Evolutionary conservation across 2,888 invertebrate genomes (phyloP), one percentile per base, ranked within the genome.

Genomic region (Augochlorella aurata): DNA sequence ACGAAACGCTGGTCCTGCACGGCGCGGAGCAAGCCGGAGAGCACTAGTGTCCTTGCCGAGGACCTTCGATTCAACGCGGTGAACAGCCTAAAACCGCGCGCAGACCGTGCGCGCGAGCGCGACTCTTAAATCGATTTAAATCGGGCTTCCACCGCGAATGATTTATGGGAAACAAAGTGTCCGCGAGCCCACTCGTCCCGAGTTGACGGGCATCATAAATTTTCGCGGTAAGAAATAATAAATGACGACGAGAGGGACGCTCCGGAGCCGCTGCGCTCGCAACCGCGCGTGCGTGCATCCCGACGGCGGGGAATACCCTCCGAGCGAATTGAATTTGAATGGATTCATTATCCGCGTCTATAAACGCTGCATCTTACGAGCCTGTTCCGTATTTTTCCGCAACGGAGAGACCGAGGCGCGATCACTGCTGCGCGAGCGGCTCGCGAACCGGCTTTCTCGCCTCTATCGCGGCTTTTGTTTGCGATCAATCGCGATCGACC

Each of bases 261-360:
- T 61, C 49, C 66, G 71, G 61, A 63, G 44, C 49, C 47, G 52
- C 58, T 65, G 18, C 63, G 79, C 71, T 44, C 12, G 73, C 61
- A 1, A 29, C 10, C n/a, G 16, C 14, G 29, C 44, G 44, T 65
- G 61, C 14, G 54, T 4, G 52, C 52, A 8, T 52, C 47, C 52
- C 52, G n/a, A 5, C 24, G 7, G 12, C 45, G 63, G 75, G 67
- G 76, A 82, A 81, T 82, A 75, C 70, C 76, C 76, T 85, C 83
- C 38, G 29, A 79, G 49, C 71, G 77, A 81, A 87, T 87, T 86
- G 69, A 84, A 83, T 82, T 79, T 87, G 86, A 87, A 87, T 87
- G 81, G 86, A 79, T 68, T 84, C 84, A 84, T 87, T 85, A 83
- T 85, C 76, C 78, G n/a, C 65, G 45, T 84, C 78, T 74, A 77